Conservation (phyloP, 2,888 invertebrate genomes). For the Philhelius pedissequus region DNA sequence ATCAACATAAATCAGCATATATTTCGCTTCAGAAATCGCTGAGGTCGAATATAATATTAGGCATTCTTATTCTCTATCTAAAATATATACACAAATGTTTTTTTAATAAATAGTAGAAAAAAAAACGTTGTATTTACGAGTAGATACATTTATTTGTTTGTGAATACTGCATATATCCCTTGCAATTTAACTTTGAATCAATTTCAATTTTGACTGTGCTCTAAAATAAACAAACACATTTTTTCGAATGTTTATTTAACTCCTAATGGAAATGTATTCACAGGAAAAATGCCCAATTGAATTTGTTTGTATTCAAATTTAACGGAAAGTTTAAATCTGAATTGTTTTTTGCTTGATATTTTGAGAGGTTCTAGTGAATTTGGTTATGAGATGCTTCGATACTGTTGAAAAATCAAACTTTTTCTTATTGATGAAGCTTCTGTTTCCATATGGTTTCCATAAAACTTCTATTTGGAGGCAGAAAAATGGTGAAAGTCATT, state of each 20-base stretch:
- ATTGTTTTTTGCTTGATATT: too few species aligned
- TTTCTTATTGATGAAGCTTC: too few species aligned
- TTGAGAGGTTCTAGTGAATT: too few species aligned
- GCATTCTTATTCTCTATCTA: background rate
- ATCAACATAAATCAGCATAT: conserved; percentile 7
- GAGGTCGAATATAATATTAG: background rate
- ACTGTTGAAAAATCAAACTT: too few species aligned
- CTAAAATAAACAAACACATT: background rate
- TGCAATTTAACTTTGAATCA: background rate
- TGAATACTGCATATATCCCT: background rate
- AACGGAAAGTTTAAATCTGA: background rate
- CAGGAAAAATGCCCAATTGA: background rate
- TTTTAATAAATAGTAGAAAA: background rate
- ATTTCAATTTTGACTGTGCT: background rate
- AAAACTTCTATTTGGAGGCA: too few species aligned
- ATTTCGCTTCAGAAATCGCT: background rate
- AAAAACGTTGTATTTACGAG: too few species aligned
- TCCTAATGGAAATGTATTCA: background rate
- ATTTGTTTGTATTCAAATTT: background rate
- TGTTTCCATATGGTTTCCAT: too few species aligned
- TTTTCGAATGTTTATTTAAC: background rate
- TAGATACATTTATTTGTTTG: background rate
- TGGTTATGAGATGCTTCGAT: too few species aligned
- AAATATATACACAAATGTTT: background rate
- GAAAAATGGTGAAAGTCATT: too few species aligned